Percentiles rank a stretch among this genome's conserved stretches.
Conservation (phyloP, 2,113 vertebrate genomes). For the Caretta caretta region DNA sequence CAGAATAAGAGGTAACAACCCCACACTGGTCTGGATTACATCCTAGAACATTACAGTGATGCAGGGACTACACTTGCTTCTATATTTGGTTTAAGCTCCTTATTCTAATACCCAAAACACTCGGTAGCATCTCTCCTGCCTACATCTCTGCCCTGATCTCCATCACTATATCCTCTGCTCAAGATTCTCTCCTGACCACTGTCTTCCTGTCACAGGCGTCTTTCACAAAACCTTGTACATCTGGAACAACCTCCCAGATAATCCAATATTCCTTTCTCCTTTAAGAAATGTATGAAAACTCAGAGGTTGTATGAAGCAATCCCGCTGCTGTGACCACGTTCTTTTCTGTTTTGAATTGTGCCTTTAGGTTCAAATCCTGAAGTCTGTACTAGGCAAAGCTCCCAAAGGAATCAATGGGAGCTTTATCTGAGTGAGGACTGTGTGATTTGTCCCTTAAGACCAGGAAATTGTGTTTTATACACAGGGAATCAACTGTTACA, state of each 20-base stretch:
- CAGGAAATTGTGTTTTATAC: neutral
- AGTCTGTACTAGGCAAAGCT: neutral
- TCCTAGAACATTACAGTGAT: too few relatives aligned
- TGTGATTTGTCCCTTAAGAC: neutral
- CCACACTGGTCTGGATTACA: too few relatives aligned
- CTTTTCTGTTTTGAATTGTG: neutral
- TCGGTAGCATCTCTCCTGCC: neutral
- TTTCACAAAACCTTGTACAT: neutral
- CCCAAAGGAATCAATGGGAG: neutral
- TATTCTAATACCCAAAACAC: conserved; percentile 6
- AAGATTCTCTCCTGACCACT: fast-evolving
- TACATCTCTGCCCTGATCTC: neutral
- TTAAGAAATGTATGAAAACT: neutral
- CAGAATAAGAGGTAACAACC: too few relatives aligned
- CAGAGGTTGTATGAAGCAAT: neutral
- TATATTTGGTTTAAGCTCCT: conserved; percentile 29
- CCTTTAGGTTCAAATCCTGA: neutral
- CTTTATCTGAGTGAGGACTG: neutral
- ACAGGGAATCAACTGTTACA: neutral
- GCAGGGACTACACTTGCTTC: neutral
- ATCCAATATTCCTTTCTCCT: neutral
- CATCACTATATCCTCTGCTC: neutral
- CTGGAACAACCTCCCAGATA: neutral
- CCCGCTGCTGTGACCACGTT: neutral
- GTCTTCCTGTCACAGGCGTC: neutral